Evolutionary conservation across 2,797 vertebrate species (phyloP), one percentile per base, ranked within the genome.

Genomic region (Odontamblyopus lacepedii): DNA sequence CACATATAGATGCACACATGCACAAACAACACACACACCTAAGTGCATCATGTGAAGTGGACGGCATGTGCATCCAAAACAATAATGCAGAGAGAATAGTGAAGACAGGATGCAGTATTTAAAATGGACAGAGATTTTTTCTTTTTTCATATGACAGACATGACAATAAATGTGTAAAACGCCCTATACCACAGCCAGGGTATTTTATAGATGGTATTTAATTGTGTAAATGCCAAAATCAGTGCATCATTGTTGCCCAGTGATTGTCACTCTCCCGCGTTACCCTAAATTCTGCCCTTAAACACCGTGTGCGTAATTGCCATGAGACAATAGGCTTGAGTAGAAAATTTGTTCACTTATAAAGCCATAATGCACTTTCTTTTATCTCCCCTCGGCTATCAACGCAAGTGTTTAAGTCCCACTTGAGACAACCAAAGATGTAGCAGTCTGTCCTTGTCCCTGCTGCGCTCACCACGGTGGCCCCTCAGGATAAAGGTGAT

Each of bases 401-500:
- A 26, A 69, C 64, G 63, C 65, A 80, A 70, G 63, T 32, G 32
- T 69, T 73, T 72, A 80, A 85, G 74, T 75, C 80, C 86, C 83
- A 85, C 88, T 88, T 84, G 78, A 91, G 85, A 85, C 59, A 4
- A 66, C 74, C 75, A 74, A 76, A 85, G 78, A 80, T 70, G 76
- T 68, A 19, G 23, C 26, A 53, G 82, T 68, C 13, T 26, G 66
- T 73, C 73, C 75, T 68, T 68, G 60, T 29, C 72, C 68, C 67
- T 63, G 16, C 61, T 70, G 81, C 78, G 81, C 76, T 65, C 77
- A 73, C 70, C 69, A 71, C 74, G 81, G 82, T 87, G 85, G 78
- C 78, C 77, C 75, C 19, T 74, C 18, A 67, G 82, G 80, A 86
- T 86, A 91, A 93, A 93, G 88, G 88, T 91, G 85, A 91, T 84